Conservation (phyloP, 2,888 invertebrate species). For the Drosophila macrothrix region DNA sequence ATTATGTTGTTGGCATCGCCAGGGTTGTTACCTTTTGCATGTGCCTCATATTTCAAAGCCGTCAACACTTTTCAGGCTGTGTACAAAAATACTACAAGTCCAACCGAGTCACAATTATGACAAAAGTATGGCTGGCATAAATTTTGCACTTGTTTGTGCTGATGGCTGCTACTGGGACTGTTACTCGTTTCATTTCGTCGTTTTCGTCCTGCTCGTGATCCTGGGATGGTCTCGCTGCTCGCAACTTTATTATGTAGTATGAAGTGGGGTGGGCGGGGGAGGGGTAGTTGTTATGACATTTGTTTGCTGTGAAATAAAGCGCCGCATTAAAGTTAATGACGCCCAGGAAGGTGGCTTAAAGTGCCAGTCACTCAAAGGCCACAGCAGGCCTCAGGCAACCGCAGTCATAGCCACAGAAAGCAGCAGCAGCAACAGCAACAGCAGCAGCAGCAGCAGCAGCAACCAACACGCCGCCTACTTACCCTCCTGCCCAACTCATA, state of each 20-base stretch:
- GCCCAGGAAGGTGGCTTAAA: conserved; percentile 78
- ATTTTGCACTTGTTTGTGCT: conserved; percentile 72
- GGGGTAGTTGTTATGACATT: conserved; percentile 73
- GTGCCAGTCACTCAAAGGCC: conserved; percentile 71
- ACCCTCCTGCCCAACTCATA: conserved; percentile 32
- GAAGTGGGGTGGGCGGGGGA: background rate
- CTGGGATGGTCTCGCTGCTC: background rate
- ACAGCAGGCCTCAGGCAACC: conserved; percentile 47
- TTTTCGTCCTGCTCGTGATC: conserved; percentile 7
- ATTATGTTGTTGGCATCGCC: conserved; percentile 56
- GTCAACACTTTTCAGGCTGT: conserved; percentile 72
- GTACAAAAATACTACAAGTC: conserved; percentile 56
- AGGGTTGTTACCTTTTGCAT: conserved; percentile 68
- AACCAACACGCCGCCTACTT: conserved; percentile 5
- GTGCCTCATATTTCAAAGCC: conserved; percentile 77
- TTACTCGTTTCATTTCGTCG: conserved; percentile 7
- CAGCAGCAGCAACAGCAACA: conserved; percentile 2
- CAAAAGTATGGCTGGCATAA: conserved; percentile 79
- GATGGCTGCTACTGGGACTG: conserved; percentile 26
- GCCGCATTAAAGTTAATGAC: conserved; percentile 79
- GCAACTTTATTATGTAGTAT: conserved; percentile 7
- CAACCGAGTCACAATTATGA: conserved; percentile 77
- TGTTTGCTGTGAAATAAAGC: conserved; percentile 80
- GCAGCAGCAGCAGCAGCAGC: background rate
- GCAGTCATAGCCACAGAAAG: conserved; percentile 48